These are phyloP conservation scores for Porphyrio hochstetteri DNA, from an alignment of 2,113 vertebrate species.

Conservation along the genomic window DNA sequence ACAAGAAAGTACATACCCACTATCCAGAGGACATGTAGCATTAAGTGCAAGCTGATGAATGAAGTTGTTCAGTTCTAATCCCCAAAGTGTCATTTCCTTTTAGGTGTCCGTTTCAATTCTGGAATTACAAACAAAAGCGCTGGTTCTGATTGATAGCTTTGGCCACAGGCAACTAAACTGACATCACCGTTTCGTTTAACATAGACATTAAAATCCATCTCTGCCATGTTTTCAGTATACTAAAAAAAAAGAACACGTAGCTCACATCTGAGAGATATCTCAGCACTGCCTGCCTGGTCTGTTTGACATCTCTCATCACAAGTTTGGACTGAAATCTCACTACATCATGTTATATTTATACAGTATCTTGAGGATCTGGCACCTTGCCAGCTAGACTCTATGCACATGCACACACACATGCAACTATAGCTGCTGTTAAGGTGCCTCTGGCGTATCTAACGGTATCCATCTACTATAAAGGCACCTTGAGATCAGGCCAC, in stretches of 20 bases:
- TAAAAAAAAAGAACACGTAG: neutral
- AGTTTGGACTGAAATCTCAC: neutral
- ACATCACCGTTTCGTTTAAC: neutral
- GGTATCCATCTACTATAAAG: neutral
- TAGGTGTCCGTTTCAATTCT: neutral
- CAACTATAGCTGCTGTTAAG: neutral
- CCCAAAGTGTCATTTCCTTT: neutral
- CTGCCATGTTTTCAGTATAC: neutral
- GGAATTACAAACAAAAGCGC: neutral
- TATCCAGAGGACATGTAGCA: neutral
- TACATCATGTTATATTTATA: neutral
- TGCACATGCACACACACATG: fast-evolving
- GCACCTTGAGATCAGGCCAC: neutral
- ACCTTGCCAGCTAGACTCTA: neutral
- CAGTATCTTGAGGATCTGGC: neutral
- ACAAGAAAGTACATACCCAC: neutral
- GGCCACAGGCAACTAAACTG: neutral
- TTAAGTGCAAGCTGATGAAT: neutral
- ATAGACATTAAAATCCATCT: neutral
- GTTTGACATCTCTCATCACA: neutral
- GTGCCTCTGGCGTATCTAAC: neutral
- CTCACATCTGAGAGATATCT: neutral
- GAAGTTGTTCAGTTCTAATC: neutral
- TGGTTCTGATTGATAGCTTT: conserved; percentile 6
- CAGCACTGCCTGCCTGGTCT: neutral